Evolutionary conservation across 2,113 vertebrate species (phyloP).

Genomic region (Gopherus flavomarginatus): DNA sequence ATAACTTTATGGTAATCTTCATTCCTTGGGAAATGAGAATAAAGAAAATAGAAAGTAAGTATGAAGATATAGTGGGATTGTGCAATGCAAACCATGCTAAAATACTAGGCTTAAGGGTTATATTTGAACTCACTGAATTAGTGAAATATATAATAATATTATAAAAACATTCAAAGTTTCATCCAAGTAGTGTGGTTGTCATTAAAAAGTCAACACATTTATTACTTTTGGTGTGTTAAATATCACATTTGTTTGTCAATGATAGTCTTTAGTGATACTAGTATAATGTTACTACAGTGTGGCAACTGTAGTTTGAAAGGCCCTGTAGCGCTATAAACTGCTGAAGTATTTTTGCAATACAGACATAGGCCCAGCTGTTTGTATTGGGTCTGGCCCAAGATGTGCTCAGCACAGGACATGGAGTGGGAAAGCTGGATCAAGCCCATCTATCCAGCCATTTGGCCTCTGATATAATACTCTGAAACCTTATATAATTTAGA

Average conservation of each 20-base stretch:
- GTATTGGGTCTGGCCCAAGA: not conserved
- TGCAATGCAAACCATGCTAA: not conserved
- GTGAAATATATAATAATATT: not conserved
- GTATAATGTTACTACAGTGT: not conserved
- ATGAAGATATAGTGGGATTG: not conserved
- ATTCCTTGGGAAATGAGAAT: constrained; percentile 99
- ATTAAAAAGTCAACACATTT: not conserved
- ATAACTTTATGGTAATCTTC: constrained; percentile 93
- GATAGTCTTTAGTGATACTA: not conserved
- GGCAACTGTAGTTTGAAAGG: not conserved
- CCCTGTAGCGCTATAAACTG: not conserved
- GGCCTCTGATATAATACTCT: not conserved
- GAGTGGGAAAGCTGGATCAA: fast-evolving
- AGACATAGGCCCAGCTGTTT: not conserved
- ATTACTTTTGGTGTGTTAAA: not conserved
- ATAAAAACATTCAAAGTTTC: not conserved
- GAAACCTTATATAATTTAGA: not conserved
- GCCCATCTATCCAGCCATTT: not conserved
- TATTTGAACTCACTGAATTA: not conserved
- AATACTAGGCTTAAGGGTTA: not conserved
- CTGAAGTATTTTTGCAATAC: not conserved
- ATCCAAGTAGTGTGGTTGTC: not conserved
- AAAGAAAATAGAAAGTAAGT: constrained; percentile 99
- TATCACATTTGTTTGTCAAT: not conserved
- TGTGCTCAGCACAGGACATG: not conserved